Percentiles rank a stretch among this genome's conserved stretches.
phyloP scores from a whole-genome alignment of 1,140 invertebrate genomes.

The Melipona quadrifasciata region DNA sequence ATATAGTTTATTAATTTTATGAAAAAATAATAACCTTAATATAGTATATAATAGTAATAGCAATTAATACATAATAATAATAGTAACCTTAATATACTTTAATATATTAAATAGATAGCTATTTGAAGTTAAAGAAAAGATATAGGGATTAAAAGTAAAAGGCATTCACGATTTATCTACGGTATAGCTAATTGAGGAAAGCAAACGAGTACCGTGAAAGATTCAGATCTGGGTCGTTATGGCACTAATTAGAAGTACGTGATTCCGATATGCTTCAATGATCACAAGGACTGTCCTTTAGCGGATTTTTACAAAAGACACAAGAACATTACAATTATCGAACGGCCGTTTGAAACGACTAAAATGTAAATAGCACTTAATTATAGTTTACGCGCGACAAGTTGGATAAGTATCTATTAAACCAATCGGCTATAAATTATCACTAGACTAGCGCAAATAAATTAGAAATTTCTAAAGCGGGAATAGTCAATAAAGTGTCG shows the following conservation, averaged over 20 bases:
- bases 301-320: background rate
- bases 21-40: no score
- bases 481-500: background rate
- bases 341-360: background rate
- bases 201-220: background rate
- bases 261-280: background rate
- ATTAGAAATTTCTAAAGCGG: background rate
- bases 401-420: background rate
- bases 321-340: background rate
- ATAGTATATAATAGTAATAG: no score
- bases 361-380: background rate
- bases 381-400: background rate
- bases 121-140: background rate
- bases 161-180: no score
- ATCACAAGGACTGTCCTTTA: background rate
- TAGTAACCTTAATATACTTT: background rate
- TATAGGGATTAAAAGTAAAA: background rate
- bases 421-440: background rate
- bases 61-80: background rate
- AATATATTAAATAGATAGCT: background rate
- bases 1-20: background rate
- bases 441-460: background rate
- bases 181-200: background rate
- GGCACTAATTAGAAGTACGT: background rate
- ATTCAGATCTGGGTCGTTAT: slow-evolving; percentile 3